Conservation (phyloP, 2,113 vertebrate species). For the Phodopus roborovskii region DNA sequence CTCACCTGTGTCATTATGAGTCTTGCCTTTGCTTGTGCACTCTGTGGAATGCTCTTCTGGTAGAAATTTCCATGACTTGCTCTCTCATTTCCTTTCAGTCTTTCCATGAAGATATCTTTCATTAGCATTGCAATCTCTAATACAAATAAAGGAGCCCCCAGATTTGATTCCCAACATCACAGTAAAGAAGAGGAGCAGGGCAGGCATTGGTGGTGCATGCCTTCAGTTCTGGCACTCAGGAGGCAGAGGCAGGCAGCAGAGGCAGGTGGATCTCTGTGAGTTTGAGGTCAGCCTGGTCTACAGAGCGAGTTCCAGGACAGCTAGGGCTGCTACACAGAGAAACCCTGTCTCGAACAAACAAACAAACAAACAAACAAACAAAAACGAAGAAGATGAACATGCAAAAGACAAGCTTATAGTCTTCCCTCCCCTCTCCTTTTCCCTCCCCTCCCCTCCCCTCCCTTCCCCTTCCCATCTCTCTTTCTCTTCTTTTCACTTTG, state of each 20-base stretch:
- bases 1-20: not conserved
- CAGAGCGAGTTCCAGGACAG: too few species aligned
- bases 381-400: not conserved
- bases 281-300: too few species aligned
- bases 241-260: too few species aligned
- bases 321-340: too few species aligned
- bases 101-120: not conserved
- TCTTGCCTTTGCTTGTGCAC: not conserved
- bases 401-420: not conserved
- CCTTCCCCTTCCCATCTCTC: too few species aligned
- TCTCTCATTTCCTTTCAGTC: constrained; percentile 21
- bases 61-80: not conserved
- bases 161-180: not conserved
- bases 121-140: not conserved
- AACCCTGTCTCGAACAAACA: too few species aligned
- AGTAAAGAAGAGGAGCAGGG: not conserved
- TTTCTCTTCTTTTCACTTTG: not conserved
- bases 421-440: rapidly evolving
- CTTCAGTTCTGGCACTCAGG: too few species aligned
- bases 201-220: too few species aligned
- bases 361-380: too few species aligned
- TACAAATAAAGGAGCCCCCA: not conserved
- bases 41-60: constrained; percentile 27
- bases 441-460: rapidly evolving
- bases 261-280: too few species aligned